Conservation (phyloP, 2,113 vertebrate genomes). For the Propithecus coquereli region DNA sequence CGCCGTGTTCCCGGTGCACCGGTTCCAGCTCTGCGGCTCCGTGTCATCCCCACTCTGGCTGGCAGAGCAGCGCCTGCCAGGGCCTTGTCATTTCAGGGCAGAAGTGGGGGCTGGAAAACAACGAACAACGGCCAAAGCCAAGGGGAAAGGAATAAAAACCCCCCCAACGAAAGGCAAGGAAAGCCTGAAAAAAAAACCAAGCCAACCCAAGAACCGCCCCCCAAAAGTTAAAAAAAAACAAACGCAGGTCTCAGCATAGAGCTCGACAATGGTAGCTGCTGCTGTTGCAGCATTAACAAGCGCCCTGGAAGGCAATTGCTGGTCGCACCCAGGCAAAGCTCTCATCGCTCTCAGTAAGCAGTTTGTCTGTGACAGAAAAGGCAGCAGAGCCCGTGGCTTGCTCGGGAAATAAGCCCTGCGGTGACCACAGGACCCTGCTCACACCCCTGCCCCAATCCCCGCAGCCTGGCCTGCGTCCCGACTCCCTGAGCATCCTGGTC, state of each 20-base stretch:
- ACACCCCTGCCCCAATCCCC: accelerated
- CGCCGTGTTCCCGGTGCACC: background rate
- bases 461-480: accelerated
- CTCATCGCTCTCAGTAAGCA: accelerated
- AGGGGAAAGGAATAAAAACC: background rate
- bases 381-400: accelerated
- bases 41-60: background rate
- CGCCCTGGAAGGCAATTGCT: background rate
- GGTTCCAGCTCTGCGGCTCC: background rate
- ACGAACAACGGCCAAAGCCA: background rate
- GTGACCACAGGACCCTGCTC: too few species aligned
- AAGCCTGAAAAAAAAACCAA: background rate
- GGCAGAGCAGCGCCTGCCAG: background rate
- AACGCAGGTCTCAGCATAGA: background rate
- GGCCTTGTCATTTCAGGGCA: background rate
- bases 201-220: too few species aligned
- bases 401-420: accelerated
- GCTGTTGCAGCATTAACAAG: background rate
- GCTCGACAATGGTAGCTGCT: background rate
- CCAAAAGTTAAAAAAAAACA: too few species aligned
- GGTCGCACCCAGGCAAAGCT: background rate
- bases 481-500: accelerated
- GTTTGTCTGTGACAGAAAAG: background rate
- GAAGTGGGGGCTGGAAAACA: too few species aligned
- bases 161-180: background rate